phyloP scores from a whole-genome alignment of 2,113 vertebrate species.

The Solea solea region DNA sequence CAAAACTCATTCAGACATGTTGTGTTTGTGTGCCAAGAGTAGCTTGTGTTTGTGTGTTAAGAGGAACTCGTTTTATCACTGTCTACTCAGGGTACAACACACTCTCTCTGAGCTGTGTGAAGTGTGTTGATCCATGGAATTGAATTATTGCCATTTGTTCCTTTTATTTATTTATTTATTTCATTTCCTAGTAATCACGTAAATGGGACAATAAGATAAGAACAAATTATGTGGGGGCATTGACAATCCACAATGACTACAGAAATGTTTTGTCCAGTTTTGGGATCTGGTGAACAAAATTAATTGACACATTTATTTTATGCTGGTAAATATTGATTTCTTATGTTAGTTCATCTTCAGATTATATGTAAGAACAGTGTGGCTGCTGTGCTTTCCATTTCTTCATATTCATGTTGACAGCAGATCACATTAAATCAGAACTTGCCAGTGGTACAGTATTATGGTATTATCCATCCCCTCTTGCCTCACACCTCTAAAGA shows the following conservation, averaged over 20 bases:
- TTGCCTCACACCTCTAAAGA: conserved; percentile 13
- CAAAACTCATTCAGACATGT: conserved; percentile 65
- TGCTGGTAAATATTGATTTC: conserved; percentile 5
- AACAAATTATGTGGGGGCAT: neutral
- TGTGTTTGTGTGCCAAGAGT: conserved; percentile 66
- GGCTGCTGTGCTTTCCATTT: neutral
- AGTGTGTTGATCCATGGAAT: conserved; percentile 28
- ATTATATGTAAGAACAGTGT: conserved; percentile 7
- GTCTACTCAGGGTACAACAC: conserved; percentile 12
- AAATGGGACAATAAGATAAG: conserved; percentile 9
- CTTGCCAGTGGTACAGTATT: conserved; percentile 13
- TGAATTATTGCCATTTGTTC: neutral
- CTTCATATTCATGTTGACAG: conserved; percentile 27
- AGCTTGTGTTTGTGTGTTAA: conserved; percentile 62
- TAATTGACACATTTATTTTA: too few species aligned
- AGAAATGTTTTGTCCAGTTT: neutral
- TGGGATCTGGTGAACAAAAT: too few species aligned
- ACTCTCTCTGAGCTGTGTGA: conserved; percentile 23
- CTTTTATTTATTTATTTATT: conserved; percentile 29
- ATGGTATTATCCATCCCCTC: neutral
- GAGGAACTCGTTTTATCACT: conserved; percentile 55
- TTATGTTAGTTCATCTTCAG: conserved; percentile 1
- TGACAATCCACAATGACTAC: neutral
- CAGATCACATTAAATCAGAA: conserved; percentile 42
- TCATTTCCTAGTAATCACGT: conserved; percentile 52